phyloP scores from a whole-genome alignment of 2,888 invertebrate species.

The Hydrotaea diabolus region DNA sequence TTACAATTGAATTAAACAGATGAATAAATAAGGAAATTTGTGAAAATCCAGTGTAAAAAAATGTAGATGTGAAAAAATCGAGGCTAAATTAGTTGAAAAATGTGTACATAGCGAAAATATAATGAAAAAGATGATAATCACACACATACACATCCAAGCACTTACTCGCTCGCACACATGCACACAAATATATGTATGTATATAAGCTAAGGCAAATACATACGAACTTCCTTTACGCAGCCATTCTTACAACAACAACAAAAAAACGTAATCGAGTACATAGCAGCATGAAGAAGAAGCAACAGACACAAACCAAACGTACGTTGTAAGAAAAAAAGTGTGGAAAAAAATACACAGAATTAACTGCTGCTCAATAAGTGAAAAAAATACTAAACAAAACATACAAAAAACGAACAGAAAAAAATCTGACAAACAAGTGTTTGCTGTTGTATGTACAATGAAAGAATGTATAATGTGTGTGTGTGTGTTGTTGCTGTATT shows the following conservation, averaged over 20 bases:
- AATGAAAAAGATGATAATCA: slow-evolving; percentile 64
- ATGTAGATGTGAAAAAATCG: slow-evolving; percentile 52
- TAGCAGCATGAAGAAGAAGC: slow-evolving; percentile 51
- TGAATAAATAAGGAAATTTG: slow-evolving; percentile 35
- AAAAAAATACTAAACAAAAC: slow-evolving; percentile 25
- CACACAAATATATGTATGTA: slow-evolving; percentile 20
- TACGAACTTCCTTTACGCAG: slow-evolving; percentile 57
- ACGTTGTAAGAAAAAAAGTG: slow-evolving; percentile 34
- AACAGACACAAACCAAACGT: slow-evolving; percentile 40
- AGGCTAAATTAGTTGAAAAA: slow-evolving; percentile 68
- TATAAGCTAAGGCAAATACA: slow-evolving; percentile 24
- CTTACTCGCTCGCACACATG: slow-evolving; percentile 8
- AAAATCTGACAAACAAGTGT: slow-evolving; percentile 49
- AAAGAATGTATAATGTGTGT: not conserved
- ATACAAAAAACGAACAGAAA: slow-evolving; percentile 37
- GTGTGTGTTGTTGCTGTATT: not conserved
- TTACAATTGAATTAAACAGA: not conserved
- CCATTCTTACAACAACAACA: slow-evolving; percentile 55
- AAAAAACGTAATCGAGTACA: slow-evolving; percentile 58
- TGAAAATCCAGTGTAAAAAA: slow-evolving; percentile 49
- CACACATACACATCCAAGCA: slow-evolving; percentile 40
- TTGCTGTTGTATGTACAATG: not conserved
- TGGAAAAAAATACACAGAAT: slow-evolving; percentile 39
- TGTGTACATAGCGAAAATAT: slow-evolving; percentile 70
- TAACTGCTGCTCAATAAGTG: slow-evolving; percentile 42